Conservation (phyloP, 2,113 vertebrate species). For the Gallinago undulata region DNA sequence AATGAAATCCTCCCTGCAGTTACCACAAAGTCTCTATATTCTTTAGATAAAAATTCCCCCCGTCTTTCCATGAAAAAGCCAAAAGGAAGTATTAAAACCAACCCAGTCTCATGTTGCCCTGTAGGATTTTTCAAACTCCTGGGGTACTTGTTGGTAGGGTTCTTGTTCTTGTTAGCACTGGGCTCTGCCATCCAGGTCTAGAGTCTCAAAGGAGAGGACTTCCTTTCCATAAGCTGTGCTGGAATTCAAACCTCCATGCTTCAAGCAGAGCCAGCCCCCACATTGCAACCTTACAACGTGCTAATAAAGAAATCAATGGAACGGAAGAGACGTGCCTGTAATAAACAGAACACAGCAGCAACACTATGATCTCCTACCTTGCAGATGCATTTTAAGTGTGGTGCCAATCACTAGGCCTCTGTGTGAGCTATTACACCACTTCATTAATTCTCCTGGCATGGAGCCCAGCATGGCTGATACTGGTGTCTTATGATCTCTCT, state of each 20-base stretch:
- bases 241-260: slow-evolving; percentile 43
- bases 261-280: slow-evolving; percentile 31
- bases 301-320: slow-evolving; percentile 67
- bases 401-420: slow-evolving; percentile 58
- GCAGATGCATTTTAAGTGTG: slow-evolving; percentile 63
- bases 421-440: slow-evolving; percentile 70
- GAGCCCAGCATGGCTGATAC: slow-evolving; percentile 49
- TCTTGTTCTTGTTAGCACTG: background rate
- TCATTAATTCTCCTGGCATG: slow-evolving; percentile 72
- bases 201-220: background rate
- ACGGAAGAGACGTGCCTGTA: slow-evolving; percentile 66
- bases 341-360: slow-evolving; percentile 68
- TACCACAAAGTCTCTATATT: background rate
- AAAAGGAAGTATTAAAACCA: background rate
- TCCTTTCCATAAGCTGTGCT: slow-evolving; percentile 3
- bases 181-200: background rate
- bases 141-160: background rate
- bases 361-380: slow-evolving; percentile 51
- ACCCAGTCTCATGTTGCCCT: background rate
- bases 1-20: background rate
- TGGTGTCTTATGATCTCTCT: slow-evolving; percentile 52
- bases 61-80: background rate
- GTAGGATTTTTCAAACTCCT: background rate
- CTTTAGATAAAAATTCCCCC: background rate
- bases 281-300: background rate